phyloP scores from a whole-genome alignment of 2,888 invertebrate genomes.

The Eupithecia subumbrata region DNA sequence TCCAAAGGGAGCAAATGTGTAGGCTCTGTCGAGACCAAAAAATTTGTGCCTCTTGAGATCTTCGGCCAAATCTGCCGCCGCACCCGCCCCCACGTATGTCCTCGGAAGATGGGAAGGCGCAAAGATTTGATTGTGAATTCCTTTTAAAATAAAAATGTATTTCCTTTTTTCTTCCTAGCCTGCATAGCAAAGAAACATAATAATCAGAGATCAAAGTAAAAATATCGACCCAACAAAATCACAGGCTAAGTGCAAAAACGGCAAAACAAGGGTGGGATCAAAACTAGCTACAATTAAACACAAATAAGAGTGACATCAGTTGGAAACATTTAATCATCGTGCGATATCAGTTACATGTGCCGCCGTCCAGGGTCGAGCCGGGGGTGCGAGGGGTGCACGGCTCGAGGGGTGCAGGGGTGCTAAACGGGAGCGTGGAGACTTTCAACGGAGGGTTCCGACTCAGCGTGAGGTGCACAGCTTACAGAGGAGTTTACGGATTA shows the following conservation, averaged over 20 bases:
- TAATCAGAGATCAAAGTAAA: not conserved
- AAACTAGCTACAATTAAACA: constrained; percentile 48
- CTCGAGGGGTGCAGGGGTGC: constrained; percentile 24
- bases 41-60: no score
- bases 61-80: no score
- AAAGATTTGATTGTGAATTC: no score
- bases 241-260: not conserved
- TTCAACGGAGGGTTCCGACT: constrained; percentile 29
- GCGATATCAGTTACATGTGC: constrained; percentile 52
- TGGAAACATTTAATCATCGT: constrained; percentile 67
- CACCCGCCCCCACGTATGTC: no score
- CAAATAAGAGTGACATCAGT: constrained; percentile 55
- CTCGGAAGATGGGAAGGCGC: no score
- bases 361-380: constrained; percentile 23
- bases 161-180: no score
- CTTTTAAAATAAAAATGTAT: no score
- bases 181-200: no score
- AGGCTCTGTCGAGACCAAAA: no score
- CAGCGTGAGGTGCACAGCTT: constrained; percentile 42
- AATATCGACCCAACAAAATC: not conserved
- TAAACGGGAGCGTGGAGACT: constrained; percentile 34
- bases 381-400: constrained; percentile 4
- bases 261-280: constrained; percentile 18
- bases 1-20: no score
- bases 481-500: constrained; percentile 28